A percentile compares a stretch with the other conserved stretches of the same genome.
phyloP scores from a whole-genome alignment of 2,888 invertebrate species.

The Eumerus sabulonum region DNA sequence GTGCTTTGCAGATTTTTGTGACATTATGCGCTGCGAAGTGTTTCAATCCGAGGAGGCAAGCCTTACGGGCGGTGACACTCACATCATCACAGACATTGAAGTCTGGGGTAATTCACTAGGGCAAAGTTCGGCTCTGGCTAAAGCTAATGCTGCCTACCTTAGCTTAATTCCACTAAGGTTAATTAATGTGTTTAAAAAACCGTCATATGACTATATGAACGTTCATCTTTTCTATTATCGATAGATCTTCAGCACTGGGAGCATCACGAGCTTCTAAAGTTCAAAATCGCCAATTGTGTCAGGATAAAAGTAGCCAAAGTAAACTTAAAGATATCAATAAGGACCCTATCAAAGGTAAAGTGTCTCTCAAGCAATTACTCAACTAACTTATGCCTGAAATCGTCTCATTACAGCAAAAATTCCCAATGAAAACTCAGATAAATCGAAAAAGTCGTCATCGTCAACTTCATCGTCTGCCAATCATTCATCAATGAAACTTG shows the following conservation, averaged over 20 bases:
- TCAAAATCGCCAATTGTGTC: slow-evolving; percentile 78
- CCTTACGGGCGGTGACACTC: slow-evolving; percentile 83
- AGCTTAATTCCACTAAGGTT: slow-evolving; percentile 77
- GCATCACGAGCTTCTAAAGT: slow-evolving; percentile 76
- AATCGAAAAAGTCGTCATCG: slow-evolving; percentile 51
- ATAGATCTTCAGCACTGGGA: slow-evolving; percentile 77
- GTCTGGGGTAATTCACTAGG: slow-evolving; percentile 88
- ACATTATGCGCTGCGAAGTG: slow-evolving; percentile 96
- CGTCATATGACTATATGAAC: too few relatives aligned
- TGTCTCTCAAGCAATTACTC: not conserved
- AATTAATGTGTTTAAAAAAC: too few relatives aligned
- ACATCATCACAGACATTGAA: slow-evolving; percentile 88
- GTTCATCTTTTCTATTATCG: too few relatives aligned
- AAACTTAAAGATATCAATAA: slow-evolving; percentile 72
- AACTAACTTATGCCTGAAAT: not conserved
- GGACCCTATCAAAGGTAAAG: slow-evolving; percentile 49
- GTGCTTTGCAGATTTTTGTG: slow-evolving; percentile 96
- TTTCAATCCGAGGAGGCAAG: slow-evolving; percentile 86
- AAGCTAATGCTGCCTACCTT: slow-evolving; percentile 78
- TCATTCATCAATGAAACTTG: slow-evolving; percentile 68
- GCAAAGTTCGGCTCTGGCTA: slow-evolving; percentile 79
- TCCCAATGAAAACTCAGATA: slow-evolving; percentile 59
- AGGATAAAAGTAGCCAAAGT: slow-evolving; percentile 76
- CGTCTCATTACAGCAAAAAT: slow-evolving; percentile 41
- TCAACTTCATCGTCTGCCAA: slow-evolving; percentile 63